Evolutionary conservation across 2,113 vertebrate genomes (phyloP), one percentile per base, ranked within the genome.

Genomic region (Pteronura brasiliensis): DNA sequence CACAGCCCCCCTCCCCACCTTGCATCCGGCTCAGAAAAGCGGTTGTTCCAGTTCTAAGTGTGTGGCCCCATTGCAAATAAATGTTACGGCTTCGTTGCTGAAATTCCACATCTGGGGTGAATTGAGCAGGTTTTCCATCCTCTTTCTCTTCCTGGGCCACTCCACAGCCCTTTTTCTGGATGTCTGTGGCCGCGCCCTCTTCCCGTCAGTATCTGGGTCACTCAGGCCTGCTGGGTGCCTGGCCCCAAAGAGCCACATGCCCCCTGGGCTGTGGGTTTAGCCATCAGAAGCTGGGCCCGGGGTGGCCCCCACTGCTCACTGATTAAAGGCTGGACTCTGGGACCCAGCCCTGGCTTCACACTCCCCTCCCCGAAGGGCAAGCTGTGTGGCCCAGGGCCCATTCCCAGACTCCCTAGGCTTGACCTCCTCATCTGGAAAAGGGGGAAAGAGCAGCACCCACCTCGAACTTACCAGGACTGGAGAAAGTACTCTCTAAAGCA

Each of bases 71-170:
- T 10, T n/a, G 44, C 55, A 18, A 13, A 29, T 36, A 21, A 27
- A 2, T 4, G 11, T 5, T 0, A 17, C 1, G 23, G 36, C 89
- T 57, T 55, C 1, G 0, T 15, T 0, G 14, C 14, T 47, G 59
- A n/a, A 39, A 72, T 84, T 36, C 76, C 14, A 27, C 55, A 7
- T 7, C 18, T 39, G 79, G 7, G 57, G 39, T 6, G 25, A 69
- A 42, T 14, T 2, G 29, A 42, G 27, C 36, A 13, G 52, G 6
- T 4, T 0, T 4, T 8, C 15, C 34, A 1, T 1, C 13, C 61
- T 25, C n/a, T 55, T 55, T 55, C 27, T 82, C n/a, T 8, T 15
- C 44, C 59, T 15, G 21, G 76, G 39, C 57, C 34, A 6, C 4
- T 4, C 8, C 10, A 5, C 18, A 31, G 42, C 49, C 44, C 61